A percentile compares a stretch with the other conserved stretches of the same genome.
These are phyloP conservation scores for Penaeus vannamei DNA, from an alignment of 1,140 invertebrate species.

Conservation along the genomic window DNA sequence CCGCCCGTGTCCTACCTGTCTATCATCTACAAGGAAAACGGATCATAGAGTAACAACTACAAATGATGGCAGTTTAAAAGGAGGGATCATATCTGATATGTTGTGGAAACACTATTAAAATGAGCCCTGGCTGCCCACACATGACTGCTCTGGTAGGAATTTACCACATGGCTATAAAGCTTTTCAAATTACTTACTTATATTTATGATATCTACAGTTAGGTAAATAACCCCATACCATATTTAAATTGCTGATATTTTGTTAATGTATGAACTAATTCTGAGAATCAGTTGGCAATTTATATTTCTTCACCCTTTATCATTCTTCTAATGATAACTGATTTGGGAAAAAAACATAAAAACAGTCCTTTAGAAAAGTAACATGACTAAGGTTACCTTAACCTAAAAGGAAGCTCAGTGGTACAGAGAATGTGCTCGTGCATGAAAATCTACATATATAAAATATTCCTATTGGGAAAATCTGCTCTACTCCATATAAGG, in stretches of 20 bases:
- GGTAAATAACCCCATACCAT: conserved; percentile 4
- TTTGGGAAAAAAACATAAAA: conserved; percentile 32
- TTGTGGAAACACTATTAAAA: conserved; percentile 67
- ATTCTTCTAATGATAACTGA: conserved; percentile 23
- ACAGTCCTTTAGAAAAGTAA: conserved; percentile 39
- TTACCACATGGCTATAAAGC: conserved; percentile 35
- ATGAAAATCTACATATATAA: conserved; percentile 44
- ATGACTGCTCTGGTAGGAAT: conserved; percentile 49
- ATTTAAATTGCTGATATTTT: conserved; percentile 14
- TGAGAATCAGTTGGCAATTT: conserved; percentile 28
- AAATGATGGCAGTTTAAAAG: conserved; percentile 67
- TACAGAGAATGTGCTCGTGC: conserved; percentile 54
- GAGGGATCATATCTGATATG: conserved; percentile 67
- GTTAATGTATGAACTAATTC: conserved; percentile 20
- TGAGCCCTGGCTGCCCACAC: conserved; percentile 64
- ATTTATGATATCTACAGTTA: conserved; percentile 38
- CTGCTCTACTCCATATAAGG: conserved; percentile 47
- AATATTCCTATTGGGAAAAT: conserved; percentile 47
- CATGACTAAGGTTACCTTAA: conserved; percentile 43
- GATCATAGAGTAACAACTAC: conserved; percentile 67
- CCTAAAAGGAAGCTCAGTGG: conserved; percentile 58
- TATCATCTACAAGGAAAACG: conserved; percentile 63
- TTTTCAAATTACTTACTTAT: conserved; percentile 24
- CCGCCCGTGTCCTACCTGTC: conserved; percentile 59
- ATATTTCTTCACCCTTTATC: not conserved